phyloP scores from a whole-genome alignment of 2,888 invertebrate species.

The Andrena camellia region DNA sequence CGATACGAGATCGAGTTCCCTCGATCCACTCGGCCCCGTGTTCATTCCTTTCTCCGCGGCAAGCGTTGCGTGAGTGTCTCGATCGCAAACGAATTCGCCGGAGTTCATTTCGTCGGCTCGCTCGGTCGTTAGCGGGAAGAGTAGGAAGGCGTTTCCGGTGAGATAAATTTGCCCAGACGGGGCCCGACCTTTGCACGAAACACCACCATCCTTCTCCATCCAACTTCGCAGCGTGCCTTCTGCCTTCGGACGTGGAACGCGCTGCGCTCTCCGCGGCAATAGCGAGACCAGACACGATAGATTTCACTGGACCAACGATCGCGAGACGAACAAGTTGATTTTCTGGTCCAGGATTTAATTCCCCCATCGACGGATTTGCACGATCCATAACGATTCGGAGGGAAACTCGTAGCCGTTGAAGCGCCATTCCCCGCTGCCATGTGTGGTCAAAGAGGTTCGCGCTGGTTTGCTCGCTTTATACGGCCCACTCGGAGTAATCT shows the following conservation, averaged over 20 bases:
- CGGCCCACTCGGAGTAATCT: slow-evolving; percentile 54
- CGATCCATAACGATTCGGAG: slow-evolving; percentile 23
- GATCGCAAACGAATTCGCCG: slow-evolving; percentile 65
- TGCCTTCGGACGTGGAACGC: not conserved
- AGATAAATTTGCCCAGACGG: slow-evolving; percentile 59
- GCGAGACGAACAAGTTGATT: slow-evolving; percentile 19
- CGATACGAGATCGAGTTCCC: slow-evolving; percentile 73
- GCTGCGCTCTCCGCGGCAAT: not conserved
- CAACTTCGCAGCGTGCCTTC: not conserved
- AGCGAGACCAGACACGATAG: not conserved
- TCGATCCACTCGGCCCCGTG: slow-evolving; percentile 47
- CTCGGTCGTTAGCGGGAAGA: slow-evolving; percentile 57
- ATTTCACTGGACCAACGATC: not conserved
- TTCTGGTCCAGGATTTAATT: slow-evolving; percentile 37
- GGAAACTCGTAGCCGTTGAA: slow-evolving; percentile 22
- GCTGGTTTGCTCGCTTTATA: slow-evolving; percentile 46
- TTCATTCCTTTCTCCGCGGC: slow-evolving; percentile 50
- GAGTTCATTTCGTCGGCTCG: slow-evolving; percentile 56
- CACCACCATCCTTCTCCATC: slow-evolving; percentile 26
- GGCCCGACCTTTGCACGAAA: slow-evolving; percentile 64
- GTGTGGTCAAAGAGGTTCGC: slow-evolving; percentile 41
- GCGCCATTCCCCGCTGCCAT: slow-evolving; percentile 41
- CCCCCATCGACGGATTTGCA: slow-evolving; percentile 43
- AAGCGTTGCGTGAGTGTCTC: slow-evolving; percentile 62
- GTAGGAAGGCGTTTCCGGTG: slow-evolving; percentile 68